phyloP scores from a whole-genome alignment of 2,797 vertebrate species.

The Acestrorhynchus altus region DNA sequence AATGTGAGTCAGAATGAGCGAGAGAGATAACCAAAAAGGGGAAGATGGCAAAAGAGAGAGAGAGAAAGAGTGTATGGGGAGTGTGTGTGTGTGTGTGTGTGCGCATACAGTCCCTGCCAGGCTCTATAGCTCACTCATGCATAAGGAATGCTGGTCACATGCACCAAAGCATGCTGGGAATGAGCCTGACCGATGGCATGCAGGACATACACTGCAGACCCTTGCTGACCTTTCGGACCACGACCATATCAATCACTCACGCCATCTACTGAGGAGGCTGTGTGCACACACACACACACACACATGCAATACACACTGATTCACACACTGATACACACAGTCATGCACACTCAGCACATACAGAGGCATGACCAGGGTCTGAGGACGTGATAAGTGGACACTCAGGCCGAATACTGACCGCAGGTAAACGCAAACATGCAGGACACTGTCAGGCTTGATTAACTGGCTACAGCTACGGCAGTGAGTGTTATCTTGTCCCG shows the following conservation, averaged over 20 bases:
- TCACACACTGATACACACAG: conserved; percentile 5
- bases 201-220: not conserved
- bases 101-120: not conserved
- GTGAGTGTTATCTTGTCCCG: too few species aligned
- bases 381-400: too few species aligned
- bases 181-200: not conserved
- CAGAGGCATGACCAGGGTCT: too few species aligned
- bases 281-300: not conserved
- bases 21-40: not conserved
- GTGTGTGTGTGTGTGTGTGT: too few species aligned
- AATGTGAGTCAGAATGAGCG: not conserved
- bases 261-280: not conserved
- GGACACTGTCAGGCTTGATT: not conserved
- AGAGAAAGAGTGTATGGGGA: not conserved
- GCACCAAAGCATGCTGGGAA: conserved; percentile 22
- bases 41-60: not conserved
- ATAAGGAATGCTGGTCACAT: conserved; percentile 11
- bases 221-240: not conserved
- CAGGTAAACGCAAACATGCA: not conserved
- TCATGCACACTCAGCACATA: not conserved
- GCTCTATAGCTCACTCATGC: not conserved
- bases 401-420: too few species aligned
- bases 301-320: conserved; percentile 5
- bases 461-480: not conserved
- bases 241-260: not conserved